These are phyloP conservation scores for Nomada flava DNA, from an alignment of 2,888 invertebrate genomes.

Conservation along the genomic window DNA sequence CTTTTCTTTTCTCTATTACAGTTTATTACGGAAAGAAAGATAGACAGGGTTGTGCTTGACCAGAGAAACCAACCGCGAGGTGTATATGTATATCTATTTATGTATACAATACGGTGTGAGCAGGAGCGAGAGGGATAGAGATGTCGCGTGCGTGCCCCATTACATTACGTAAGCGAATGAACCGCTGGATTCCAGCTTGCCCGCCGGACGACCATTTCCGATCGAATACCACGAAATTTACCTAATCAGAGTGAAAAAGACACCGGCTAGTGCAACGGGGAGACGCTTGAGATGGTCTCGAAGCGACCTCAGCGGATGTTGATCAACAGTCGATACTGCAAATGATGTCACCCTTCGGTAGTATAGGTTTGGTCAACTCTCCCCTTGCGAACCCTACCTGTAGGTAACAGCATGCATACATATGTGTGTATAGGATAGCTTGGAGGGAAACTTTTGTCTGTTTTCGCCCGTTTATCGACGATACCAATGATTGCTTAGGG, in stretches of 20 bases:
- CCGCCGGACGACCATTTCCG: slow-evolving; percentile 27
- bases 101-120: too few species aligned
- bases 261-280: neutral
- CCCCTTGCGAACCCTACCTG: too few species aligned
- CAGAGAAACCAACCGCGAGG: slow-evolving; percentile 1
- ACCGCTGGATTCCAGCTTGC: slow-evolving; percentile 50
- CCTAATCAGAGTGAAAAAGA: slow-evolving; percentile 14
- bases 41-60: neutral
- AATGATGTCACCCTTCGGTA: neutral
- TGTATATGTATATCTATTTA: too few species aligned
- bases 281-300: neutral
- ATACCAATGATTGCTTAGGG: neutral
- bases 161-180: slow-evolving; percentile 63
- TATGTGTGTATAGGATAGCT: too few species aligned
- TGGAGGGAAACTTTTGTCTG: neutral
- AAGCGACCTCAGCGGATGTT: neutral
- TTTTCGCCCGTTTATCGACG: neutral
- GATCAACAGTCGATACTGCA: neutral
- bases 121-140: slow-evolving; percentile 9
- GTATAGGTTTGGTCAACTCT: too few species aligned
- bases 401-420: neutral
- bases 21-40: neutral
- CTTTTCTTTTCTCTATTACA: too few species aligned
- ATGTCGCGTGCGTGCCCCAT: slow-evolving; percentile 49
- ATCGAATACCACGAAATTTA: slow-evolving; percentile 33